A percentile compares a stretch with the other conserved stretches of the same genome.
Evolutionary conservation across 2,113 vertebrate species (phyloP).

Genomic region (Peromyscus polionotus): DNA sequence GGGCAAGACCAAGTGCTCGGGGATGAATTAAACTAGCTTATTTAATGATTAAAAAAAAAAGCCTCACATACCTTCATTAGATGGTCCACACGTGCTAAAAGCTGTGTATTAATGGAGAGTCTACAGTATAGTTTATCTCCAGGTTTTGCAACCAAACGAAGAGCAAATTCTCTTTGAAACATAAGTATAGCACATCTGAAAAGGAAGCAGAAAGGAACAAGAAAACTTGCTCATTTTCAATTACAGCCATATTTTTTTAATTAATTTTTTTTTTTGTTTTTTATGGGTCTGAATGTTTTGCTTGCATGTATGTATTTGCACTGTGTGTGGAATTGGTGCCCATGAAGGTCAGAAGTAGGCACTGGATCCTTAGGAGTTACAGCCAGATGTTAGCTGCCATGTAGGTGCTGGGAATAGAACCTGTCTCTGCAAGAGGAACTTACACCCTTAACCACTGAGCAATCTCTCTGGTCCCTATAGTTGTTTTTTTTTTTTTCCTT

Average conservation of each 20-base stretch:
- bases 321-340: not conserved
- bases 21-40: slow-evolving; percentile 40
- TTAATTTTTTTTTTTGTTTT: not conserved
- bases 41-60: slow-evolving; percentile 37
- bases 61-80: slow-evolving; percentile 95
- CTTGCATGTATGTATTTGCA: not conserved
- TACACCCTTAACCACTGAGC: not conserved
- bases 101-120: slow-evolving; percentile 97
- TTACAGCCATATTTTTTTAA: not conserved
- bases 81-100: slow-evolving; percentile 97
- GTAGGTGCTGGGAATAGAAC: not conserved
- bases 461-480: not conserved
- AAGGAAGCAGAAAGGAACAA: slow-evolving; percentile 45
- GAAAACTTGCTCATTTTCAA: slow-evolving; percentile 21
- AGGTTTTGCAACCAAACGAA: slow-evolving; percentile 96
- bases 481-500: no score
- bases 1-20: not conserved
- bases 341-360: not conserved
- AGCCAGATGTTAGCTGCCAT: not conserved
- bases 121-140: slow-evolving; percentile 97
- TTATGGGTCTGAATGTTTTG: not conserved
- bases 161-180: slow-evolving; percentile 99
- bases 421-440: not conserved
- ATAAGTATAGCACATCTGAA: slow-evolving; percentile 97
- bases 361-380: not conserved